These are phyloP conservation scores for Accipiter cooperii DNA, from an alignment of 2,113 vertebrate genomes.

Conservation along the genomic window DNA sequence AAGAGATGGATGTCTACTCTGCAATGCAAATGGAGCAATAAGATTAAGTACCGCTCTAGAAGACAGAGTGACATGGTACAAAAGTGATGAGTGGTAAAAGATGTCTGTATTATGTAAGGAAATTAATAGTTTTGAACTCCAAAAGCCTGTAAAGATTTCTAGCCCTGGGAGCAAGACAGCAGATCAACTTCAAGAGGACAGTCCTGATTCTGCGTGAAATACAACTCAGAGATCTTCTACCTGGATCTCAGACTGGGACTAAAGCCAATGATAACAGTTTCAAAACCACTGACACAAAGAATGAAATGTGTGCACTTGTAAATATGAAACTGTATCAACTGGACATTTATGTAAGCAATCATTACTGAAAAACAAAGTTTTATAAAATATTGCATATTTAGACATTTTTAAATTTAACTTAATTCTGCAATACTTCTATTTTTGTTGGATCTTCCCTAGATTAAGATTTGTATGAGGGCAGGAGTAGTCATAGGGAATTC, in stretches of 20 bases:
- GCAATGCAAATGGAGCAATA: neutral
- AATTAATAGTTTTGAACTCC: neutral
- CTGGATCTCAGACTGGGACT: neutral
- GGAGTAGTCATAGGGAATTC: neutral
- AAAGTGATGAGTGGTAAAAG: neutral
- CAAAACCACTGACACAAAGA: neutral
- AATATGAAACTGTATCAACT: neutral
- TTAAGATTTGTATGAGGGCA: neutral
- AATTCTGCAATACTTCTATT: neutral
- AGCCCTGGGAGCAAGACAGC: neutral
- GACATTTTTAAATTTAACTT: neutral
- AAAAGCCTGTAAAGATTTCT: neutral
- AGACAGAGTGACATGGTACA: neutral
- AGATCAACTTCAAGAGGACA: neutral
- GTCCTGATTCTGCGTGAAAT: neutral
- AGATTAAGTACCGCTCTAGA: neutral
- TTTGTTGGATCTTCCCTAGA: neutral
- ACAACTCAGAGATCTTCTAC: neutral
- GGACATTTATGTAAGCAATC: neutral
- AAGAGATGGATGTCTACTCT: neutral
- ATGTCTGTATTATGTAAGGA: neutral
- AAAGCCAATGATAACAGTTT: neutral
- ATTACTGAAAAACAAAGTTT: neutral
- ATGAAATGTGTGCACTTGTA: neutral
- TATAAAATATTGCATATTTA: neutral